phyloP scores from a whole-genome alignment of 2,113 vertebrate species.

The Porphyrio hochstetteri region DNA sequence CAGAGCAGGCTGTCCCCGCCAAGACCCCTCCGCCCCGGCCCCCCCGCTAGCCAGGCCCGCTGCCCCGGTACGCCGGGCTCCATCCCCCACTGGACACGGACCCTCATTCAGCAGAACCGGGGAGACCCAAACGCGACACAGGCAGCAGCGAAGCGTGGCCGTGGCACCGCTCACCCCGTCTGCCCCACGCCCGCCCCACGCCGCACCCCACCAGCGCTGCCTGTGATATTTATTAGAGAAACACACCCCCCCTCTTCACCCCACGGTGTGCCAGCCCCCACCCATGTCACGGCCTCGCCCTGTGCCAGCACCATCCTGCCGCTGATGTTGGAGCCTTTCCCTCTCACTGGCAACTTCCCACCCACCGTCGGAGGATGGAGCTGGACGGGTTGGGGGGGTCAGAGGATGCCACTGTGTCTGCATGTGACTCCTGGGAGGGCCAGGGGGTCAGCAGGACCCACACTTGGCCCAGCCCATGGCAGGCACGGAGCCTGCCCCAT shows the following conservation, averaged over 20 bases:
- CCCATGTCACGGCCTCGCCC: background rate
- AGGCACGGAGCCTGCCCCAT: background rate
- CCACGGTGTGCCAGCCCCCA: background rate
- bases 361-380: background rate
- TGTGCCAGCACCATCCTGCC: background rate
- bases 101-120: background rate
- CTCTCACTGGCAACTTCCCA: background rate
- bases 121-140: background rate
- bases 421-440: background rate
- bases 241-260: background rate
- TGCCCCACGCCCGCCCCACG: background rate
- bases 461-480: background rate
- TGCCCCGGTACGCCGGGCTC: background rate
- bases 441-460: background rate
- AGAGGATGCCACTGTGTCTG: background rate
- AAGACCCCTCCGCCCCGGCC: background rate
- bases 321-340: background rate
- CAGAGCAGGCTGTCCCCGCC: background rate
- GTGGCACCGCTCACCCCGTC: background rate
- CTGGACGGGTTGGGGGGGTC: background rate
- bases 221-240: constrained; percentile 39
- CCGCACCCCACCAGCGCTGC: background rate
- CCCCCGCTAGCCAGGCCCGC: background rate
- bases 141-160: background rate
- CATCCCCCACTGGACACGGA: background rate